Evolutionary conservation across 2,113 vertebrate species (phyloP).

Genomic region (Triplophysa tibetana): DNA sequence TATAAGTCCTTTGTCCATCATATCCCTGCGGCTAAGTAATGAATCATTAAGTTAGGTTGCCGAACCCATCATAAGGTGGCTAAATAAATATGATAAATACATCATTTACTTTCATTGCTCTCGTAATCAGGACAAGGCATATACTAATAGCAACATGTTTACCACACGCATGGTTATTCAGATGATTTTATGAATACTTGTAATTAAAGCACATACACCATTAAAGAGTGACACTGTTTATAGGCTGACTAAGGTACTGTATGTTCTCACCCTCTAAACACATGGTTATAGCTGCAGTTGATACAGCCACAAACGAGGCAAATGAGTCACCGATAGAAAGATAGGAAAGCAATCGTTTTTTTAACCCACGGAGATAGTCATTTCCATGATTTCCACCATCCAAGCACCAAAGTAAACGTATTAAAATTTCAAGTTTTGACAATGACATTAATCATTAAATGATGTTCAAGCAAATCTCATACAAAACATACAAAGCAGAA

Average conservation of each 20-base stretch:
- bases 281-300: slow-evolving; percentile 30
- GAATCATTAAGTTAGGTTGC: background rate
- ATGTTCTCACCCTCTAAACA: slow-evolving; percentile 35
- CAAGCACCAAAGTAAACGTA: background rate
- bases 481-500: no score
- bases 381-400: background rate
- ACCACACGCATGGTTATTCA: slow-evolving; percentile 45
- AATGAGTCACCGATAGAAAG: slow-evolving; percentile 7
- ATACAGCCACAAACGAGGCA: slow-evolving; percentile 25
- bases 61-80: background rate
- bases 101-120: background rate
- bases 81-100: background rate
- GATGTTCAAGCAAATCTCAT: background rate
- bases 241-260: background rate
- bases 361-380: background rate
- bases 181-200: slow-evolving; percentile 48
- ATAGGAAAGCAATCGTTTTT: slow-evolving; percentile 5
- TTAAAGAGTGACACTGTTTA: slow-evolving; percentile 23
- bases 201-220: slow-evolving; percentile 40
- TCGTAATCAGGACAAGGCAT: background rate
- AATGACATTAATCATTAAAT: background rate
- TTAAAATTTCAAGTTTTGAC: background rate
- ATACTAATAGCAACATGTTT: slow-evolving; percentile 40
- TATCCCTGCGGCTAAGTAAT: background rate
- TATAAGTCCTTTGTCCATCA: slow-evolving; percentile 29